phyloP scores from a whole-genome alignment of 1,140 invertebrate species.

The Rhagoletis zephyria region DNA sequence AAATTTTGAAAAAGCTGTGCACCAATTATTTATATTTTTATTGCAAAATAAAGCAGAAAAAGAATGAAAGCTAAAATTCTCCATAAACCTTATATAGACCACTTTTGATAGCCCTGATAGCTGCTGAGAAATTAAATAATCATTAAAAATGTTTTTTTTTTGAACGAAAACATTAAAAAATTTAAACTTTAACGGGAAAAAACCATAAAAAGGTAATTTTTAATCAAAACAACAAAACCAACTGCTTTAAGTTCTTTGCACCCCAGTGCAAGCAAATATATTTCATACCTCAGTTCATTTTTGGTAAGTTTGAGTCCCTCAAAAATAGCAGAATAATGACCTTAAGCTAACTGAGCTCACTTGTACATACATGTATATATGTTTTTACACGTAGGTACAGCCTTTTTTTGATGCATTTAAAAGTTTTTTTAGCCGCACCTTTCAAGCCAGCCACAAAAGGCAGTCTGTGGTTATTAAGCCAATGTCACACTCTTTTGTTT shows the following conservation, averaged over 20 bases:
- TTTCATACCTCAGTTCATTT: neutral
- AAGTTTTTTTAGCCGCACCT: neutral
- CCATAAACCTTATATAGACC: too few species aligned
- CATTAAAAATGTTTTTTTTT: too few species aligned
- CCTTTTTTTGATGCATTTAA: neutral
- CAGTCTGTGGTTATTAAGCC: neutral
- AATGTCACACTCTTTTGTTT: neutral
- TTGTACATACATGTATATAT: neutral
- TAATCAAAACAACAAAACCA: too few species aligned
- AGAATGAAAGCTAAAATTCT: too few species aligned
- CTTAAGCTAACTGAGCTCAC: neutral
- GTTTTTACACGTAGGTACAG: neutral
- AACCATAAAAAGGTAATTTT: too few species aligned
- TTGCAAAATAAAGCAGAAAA: too few species aligned
- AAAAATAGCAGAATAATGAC: neutral
- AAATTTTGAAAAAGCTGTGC: too few species aligned
- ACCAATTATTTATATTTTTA: too few species aligned
- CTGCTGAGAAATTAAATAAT: too few species aligned
- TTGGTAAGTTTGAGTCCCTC: constrained; percentile 1
- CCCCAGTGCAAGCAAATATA: too few species aligned
- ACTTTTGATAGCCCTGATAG: too few species aligned
- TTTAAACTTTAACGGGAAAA: neutral
- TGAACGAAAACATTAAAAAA: neutral
- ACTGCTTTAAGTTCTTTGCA: too few species aligned
- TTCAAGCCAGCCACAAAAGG: neutral